A percentile compares a stretch with the other conserved stretches of the same genome.
Conservation (phyloP, 2,888 invertebrate genomes). For the Drosophila acutilabella region DNA sequence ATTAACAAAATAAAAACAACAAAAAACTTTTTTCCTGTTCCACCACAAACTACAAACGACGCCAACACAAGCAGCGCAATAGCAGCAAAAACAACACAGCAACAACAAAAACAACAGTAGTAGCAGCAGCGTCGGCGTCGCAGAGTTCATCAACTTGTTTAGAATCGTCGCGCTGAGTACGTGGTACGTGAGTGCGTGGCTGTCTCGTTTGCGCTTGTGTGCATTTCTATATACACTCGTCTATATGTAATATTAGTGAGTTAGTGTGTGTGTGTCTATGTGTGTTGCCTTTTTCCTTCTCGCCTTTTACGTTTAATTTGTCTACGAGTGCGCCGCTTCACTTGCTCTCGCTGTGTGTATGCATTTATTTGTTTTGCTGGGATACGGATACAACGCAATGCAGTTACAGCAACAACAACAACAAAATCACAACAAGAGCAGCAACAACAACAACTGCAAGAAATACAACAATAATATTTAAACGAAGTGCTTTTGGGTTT, state of each 20-base stretch:
- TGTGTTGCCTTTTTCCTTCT: constrained; percentile 52
- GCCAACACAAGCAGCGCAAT: constrained; percentile 41
- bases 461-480: constrained; percentile 34
- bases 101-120: constrained; percentile 19
- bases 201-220: constrained; percentile 52
- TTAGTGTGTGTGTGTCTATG: constrained; percentile 25
- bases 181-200: constrained; percentile 75
- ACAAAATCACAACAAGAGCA: constrained; percentile 16
- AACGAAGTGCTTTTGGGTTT: constrained; percentile 42
- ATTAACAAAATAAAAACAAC: constrained; percentile 7
- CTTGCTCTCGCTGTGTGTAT: constrained; percentile 51
- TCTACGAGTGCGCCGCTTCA: constrained; percentile 65
- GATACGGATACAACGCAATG: constrained; percentile 56
- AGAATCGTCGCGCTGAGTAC: constrained; percentile 72
- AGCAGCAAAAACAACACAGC: constrained; percentile 20
- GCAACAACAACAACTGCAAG: constrained; percentile 22
- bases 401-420: constrained; percentile 38
- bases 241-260: constrained; percentile 29
- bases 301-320: constrained; percentile 55
- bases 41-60: constrained; percentile 31
- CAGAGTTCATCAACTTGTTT: constrained; percentile 83
- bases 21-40: constrained; percentile 56
- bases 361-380: constrained; percentile 55
- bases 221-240: constrained; percentile 37
- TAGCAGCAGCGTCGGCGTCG: constrained; percentile 48